A percentile compares a stretch with the other conserved stretches of the same genome.
These are phyloP conservation scores for Hyles euphorbiae DNA, from an alignment of 1,140 invertebrate genomes.

Conservation along the genomic window DNA sequence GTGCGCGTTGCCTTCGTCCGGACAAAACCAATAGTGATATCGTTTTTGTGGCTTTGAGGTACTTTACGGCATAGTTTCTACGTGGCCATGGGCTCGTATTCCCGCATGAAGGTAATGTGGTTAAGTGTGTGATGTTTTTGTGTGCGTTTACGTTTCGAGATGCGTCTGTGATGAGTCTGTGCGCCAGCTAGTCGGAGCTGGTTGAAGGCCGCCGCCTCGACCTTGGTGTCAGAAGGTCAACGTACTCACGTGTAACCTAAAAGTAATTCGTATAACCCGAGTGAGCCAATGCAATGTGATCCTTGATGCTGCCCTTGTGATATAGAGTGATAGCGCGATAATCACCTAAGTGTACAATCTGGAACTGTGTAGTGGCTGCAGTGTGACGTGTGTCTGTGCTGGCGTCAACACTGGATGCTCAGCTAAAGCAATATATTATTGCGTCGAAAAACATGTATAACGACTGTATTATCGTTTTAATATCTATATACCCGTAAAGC, in stretches of 20 bases:
- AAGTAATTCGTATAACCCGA: too few relatives aligned
- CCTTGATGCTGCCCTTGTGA: too few relatives aligned
- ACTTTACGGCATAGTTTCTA: slow-evolving; percentile 40
- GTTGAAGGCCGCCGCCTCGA: slow-evolving; percentile 67
- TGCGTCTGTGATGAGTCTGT: slow-evolving; percentile 41
- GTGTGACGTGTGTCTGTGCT: too few relatives aligned
- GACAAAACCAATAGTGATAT: slow-evolving; percentile 43
- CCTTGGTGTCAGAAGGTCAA: slow-evolving; percentile 68
- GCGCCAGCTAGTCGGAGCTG: slow-evolving; percentile 62
- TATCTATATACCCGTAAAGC: too few relatives aligned
- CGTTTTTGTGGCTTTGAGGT: slow-evolving; percentile 38
- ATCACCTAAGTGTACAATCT: too few relatives aligned
- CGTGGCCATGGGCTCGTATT: slow-evolving; percentile 63
- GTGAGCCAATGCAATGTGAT: too few relatives aligned
- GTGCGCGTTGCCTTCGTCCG: slow-evolving; percentile 30
- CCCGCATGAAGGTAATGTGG: slow-evolving; percentile 61
- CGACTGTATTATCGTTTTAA: too few relatives aligned
- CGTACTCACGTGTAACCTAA: slow-evolving; percentile 58
- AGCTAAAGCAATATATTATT: too few relatives aligned
- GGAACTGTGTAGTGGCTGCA: too few relatives aligned
- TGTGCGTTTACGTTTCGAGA: slow-evolving; percentile 42
- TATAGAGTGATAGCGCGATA: too few relatives aligned
- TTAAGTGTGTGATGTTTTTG: slow-evolving; percentile 41
- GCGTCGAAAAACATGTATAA: too few relatives aligned
- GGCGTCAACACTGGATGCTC: too few relatives aligned